Base-by-base conservation (phyloP, 2,888 invertebrate species). In the Tholera decimalis region DNA sequence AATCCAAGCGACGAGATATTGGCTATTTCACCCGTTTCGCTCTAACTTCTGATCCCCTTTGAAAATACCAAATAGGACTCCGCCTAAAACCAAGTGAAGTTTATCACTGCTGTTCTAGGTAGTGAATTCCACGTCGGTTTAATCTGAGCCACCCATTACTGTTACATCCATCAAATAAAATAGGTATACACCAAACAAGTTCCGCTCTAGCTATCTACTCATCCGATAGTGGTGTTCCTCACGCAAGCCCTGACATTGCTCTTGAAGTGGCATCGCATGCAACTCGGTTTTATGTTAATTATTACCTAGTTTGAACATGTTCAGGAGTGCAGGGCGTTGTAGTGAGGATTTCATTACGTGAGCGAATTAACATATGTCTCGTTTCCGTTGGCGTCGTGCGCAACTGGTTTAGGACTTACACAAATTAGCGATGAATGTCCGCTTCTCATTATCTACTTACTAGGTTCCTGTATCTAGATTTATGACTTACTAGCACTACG, bases 161-260 rank as follows among this genome's bases (percentile, higher is more conserved):
- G 11, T 33, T 24, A 30, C 41, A 54, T 24, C 18, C n/a, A 49
- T 35, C n/a, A 50, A 50, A n/a, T 35, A 13, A 24, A 9, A n/a
- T 18, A 33, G 41, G 13, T 33, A 33, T 24, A 28, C 9, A 22
- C n/a, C 24, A 39, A 13, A 24, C 51, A 53, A 62, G 72, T 55
- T 62, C 43, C 63, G 56, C 33, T 50, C 37, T 6, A 33, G 2
- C 46, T 26, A 35, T 46, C 56, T 20, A 56, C 72, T 44, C 54
- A 61, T 72, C 57, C 41, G 64, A 41, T 50, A 65, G 53, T 41
- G 44, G 54, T 24, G 49, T 2, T 28, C 13, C 35, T 11, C 79
- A 78, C 79, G 74, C 74, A 47, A 79, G 54, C 62, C 56, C 35
- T 58, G 76, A 75, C 79, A 79, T 78, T 78, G 67, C 49, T 73